Conservation (phyloP, 2,113 vertebrate species). For the Pleuronectes platessa region DNA sequence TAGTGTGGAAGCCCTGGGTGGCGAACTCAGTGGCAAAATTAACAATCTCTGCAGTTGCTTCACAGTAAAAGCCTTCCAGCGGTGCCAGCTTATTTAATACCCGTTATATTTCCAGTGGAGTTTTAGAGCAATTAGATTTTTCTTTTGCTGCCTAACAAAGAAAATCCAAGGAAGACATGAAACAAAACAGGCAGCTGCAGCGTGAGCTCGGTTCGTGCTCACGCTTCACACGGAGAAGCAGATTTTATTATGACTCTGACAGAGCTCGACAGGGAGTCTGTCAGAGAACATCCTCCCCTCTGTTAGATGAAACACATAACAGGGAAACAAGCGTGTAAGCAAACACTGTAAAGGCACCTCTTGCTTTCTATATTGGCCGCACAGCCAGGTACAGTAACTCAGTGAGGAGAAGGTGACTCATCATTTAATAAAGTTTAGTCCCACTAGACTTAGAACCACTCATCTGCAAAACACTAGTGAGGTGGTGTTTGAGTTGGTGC, state of each 20-base stretch:
- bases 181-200: slow-evolving; percentile 3
- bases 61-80: slow-evolving; percentile 22
- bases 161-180: neutral
- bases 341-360: neutral
- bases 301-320: neutral
- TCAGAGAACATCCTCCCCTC: neutral
- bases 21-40: slow-evolving; percentile 21
- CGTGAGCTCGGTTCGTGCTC: neutral
- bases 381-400: neutral
- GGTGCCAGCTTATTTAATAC: slow-evolving; percentile 21
- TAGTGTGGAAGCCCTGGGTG: slow-evolving; percentile 1
- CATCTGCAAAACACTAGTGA: no score
- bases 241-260: slow-evolving; percentile 11
- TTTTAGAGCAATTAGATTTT: slow-evolving; percentile 6
- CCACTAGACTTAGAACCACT: no score
- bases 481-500: no score
- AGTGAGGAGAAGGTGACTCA: neutral
- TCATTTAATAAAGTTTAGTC: neutral
- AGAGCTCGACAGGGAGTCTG: neutral
- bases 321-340: neutral
- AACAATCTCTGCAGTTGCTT: slow-evolving; percentile 10
- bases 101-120: slow-evolving; percentile 1
- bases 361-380: neutral
- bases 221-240: neutral
- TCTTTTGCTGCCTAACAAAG: neutral